Evolutionary conservation across 2,888 invertebrate genomes (phyloP), one percentile per base, ranked within the genome.

Genomic region (Chrysolina haemoptera): DNA sequence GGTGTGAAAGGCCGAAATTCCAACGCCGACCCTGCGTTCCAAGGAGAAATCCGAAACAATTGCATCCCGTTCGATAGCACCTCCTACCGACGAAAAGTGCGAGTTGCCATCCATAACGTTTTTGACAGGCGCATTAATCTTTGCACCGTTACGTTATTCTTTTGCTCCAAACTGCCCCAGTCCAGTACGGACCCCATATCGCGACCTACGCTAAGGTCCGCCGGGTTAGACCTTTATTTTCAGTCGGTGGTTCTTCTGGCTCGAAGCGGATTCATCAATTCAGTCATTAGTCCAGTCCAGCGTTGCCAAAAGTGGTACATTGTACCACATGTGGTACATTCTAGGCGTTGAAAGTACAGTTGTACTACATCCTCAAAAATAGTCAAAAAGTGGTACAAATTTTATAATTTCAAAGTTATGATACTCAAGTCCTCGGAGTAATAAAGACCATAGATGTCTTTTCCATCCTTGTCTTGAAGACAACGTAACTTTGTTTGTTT

Each of bases 71-170:
- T 59, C 59, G n/a, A 59, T 9, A n/a, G 35, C 59, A 59, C 22
- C 27, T 27, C 66, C 59, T 35, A 35, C 35, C 35, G 35, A 40
- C 66, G 18, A 53, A 53, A 67, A 67, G 12, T 18, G 50, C 35
- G 27, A 27, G 48, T 50, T 16, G 40, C 43, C 40, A 27, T 27
- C 20, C 27, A 41, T 40, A 66, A 48, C 20, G 50, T 22, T 50
- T 66, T 66, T 43, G 67, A 67, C 67, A 53, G 50, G 53, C 20
- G 11, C 48, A 67, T 67, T 67, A 22, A 67, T 67, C 53, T 27
- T 20, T 35, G 67, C 67, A 67, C 67, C 53, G 67, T 67, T 67
- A 67, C 67, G 53, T 67, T 53, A 67, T 53, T 67, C 66, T 35
- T 53, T n/a, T 35, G 53, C 35, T 67, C 67, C 12, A 67, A 67